Evolutionary conservation across 2,888 invertebrate genomes (phyloP).

Genomic region (Sminthurinus aureus): DNA sequence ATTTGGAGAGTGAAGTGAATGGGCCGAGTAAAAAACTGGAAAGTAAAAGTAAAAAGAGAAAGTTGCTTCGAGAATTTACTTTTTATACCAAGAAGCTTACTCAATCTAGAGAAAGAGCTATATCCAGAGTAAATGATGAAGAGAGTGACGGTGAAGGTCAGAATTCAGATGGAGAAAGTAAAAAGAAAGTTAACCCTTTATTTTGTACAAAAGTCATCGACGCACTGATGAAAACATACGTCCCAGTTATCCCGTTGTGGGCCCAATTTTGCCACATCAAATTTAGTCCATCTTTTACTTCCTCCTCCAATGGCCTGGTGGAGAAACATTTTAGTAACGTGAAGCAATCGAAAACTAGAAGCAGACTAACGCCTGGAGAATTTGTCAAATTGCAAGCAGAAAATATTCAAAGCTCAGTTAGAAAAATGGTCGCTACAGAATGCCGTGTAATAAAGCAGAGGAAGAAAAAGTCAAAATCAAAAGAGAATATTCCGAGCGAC

Average conservation of each 20-base stretch:
- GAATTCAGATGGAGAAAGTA: neutral
- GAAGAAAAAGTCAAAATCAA: too few relatives aligned
- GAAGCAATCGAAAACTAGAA: neutral
- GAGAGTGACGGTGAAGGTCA: neutral
- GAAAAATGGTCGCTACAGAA: too few relatives aligned
- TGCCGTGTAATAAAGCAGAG: too few relatives aligned
- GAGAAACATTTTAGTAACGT: neutral
- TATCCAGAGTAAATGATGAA: neutral
- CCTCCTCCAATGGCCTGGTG: neutral
- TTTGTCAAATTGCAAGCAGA: neutral
- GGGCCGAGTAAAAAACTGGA: neutral
- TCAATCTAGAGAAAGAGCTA: neutral
- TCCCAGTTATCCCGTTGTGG: neutral
- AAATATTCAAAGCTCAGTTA: too few relatives aligned
- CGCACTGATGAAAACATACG: neutral
- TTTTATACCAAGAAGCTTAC: neutral
- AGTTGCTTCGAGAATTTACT: neutral
- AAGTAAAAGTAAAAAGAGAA: neutral
- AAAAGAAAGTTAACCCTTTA: neutral
- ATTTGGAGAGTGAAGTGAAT: neutral
- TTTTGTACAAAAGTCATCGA: neutral
- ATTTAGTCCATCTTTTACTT: neutral
- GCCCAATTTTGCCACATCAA: neutral
- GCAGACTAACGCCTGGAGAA: neutral
- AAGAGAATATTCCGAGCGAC: too few relatives aligned